Percentiles rank a stretch among this genome's conserved stretches.
phyloP scores from a whole-genome alignment of 2,888 invertebrate genomes.

The Plutella xylostella region DNA sequence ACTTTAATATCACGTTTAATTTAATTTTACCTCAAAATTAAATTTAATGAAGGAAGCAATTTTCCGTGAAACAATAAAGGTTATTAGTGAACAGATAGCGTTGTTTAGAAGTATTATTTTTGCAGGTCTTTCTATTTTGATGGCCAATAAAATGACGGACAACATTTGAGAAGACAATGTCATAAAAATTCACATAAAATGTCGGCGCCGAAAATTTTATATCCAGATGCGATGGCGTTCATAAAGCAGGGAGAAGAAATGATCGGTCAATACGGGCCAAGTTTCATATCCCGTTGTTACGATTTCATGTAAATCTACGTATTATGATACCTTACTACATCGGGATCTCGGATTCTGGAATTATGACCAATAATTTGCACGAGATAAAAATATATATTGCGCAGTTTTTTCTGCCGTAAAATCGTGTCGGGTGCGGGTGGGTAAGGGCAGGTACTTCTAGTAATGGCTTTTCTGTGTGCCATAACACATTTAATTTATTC shows the following conservation, averaged over 20 bases:
- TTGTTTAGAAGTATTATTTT: slow-evolving; percentile 2
- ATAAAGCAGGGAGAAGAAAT: slow-evolving; percentile 40
- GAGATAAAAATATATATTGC: too few species aligned
- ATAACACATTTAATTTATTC: slow-evolving; percentile 65
- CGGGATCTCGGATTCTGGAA: too few species aligned
- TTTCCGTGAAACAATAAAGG: too few species aligned
- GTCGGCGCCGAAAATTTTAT: slow-evolving; percentile 56
- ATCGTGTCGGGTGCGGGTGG: background rate
- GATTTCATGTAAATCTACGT: background rate
- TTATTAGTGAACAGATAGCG: slow-evolving; percentile 7
- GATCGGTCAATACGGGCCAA: slow-evolving; percentile 27
- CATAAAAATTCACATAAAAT: slow-evolving; percentile 63
- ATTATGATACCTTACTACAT: too few species aligned
- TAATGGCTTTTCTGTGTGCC: slow-evolving; percentile 48
- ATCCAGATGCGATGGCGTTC: slow-evolving; percentile 40
- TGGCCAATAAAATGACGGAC: slow-evolving; percentile 52
- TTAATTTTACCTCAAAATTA: too few species aligned
- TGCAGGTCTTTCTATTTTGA: slow-evolving; percentile 32
- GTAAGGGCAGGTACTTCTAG: too few species aligned
- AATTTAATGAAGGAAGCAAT: too few species aligned
- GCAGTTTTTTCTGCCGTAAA: too few species aligned
- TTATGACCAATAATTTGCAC: too few species aligned
- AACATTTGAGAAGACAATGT: slow-evolving; percentile 61
- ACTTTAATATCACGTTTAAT: slow-evolving; percentile 6
- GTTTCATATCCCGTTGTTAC: slow-evolving; percentile 10